Evolutionary conservation across 2,113 vertebrate genomes (phyloP).

Genomic region (Burhinus bistriatus): DNA sequence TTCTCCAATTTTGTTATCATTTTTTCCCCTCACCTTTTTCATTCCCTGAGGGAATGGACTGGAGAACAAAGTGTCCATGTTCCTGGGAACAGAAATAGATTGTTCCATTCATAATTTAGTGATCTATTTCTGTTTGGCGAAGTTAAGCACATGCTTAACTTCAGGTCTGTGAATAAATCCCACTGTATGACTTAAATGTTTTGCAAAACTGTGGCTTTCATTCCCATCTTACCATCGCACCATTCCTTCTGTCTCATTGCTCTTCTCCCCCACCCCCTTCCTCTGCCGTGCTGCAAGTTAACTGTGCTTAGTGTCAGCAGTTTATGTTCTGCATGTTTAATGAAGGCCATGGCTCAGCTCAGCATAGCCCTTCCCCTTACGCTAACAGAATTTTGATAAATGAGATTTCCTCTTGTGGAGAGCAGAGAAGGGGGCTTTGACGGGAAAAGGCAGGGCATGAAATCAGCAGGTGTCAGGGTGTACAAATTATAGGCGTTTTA

Average conservation of each 20-base stretch:
- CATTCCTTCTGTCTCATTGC: conserved; percentile 32
- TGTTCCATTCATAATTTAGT: conserved; percentile 60
- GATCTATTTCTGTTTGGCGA: conserved; percentile 51
- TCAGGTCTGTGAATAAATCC: conserved; percentile 40
- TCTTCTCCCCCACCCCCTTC: neutral
- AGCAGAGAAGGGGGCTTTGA: conserved; percentile 64
- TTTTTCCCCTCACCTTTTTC: neutral
- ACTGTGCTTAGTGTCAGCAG: conserved; percentile 86
- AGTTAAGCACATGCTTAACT: conserved; percentile 59
- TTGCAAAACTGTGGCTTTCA: conserved; percentile 23
- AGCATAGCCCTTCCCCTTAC: conserved; percentile 71
- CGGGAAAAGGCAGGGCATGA: conserved; percentile 44
- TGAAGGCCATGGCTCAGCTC: conserved; percentile 73
- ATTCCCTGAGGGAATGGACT: neutral
- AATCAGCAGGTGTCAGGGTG: conserved; percentile 57
- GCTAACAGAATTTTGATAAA: conserved; percentile 79
- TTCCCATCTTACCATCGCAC: neutral
- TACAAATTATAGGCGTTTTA: conserved; percentile 24
- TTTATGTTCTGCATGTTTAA: conserved; percentile 91
- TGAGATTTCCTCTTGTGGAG: conserved; percentile 72
- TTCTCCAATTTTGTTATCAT: neutral
- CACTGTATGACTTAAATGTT: neutral
- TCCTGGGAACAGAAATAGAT: conserved; percentile 55
- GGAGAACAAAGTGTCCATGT: conserved; percentile 20
- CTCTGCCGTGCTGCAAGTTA: conserved; percentile 52